Evolutionary conservation across 2,888 invertebrate genomes (phyloP).

Genomic region (Polia nebulosa): DNA sequence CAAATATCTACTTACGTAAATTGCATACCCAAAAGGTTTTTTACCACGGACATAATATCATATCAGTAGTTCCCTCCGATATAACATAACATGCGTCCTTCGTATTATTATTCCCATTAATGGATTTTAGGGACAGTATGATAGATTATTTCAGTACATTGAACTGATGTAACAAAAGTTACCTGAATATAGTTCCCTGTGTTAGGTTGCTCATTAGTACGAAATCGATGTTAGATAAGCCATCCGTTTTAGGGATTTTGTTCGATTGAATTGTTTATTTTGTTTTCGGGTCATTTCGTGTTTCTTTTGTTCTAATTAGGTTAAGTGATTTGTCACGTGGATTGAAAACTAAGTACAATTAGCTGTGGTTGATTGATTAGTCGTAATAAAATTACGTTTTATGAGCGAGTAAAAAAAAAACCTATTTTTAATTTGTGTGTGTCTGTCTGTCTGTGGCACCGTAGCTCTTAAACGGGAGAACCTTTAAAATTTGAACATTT

Average conservation of each 20-base stretch:
- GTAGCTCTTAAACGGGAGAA: too few species aligned
- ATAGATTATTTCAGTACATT: constrained; percentile 10
- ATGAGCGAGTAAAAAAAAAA: background rate
- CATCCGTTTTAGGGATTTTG: constrained; percentile 25
- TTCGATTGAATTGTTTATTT: constrained; percentile 40
- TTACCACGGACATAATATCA: too few species aligned
- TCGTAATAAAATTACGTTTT: background rate
- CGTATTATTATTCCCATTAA: background rate
- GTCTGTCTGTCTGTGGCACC: too few species aligned
- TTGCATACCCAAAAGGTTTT: too few species aligned
- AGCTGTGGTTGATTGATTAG: background rate
- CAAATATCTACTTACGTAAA: too few species aligned
- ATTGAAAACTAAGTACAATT: background rate
- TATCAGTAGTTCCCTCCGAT: too few species aligned
- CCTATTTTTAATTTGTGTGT: too few species aligned
- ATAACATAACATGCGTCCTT: too few species aligned
- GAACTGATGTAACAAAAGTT: constrained; percentile 20
- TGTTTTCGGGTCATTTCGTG: constrained; percentile 9
- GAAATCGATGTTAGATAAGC: constrained; percentile 45
- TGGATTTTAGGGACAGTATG: background rate
- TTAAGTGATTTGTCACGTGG: constrained; percentile 3
- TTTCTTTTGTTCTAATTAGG: constrained; percentile 8
- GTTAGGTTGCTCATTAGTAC: constrained; percentile 40
- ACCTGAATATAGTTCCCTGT: background rate
- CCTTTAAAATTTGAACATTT: too few species aligned